Conservation (phyloP, 2,797 vertebrate species). For the Chaetophractus vellerosus region DNA sequence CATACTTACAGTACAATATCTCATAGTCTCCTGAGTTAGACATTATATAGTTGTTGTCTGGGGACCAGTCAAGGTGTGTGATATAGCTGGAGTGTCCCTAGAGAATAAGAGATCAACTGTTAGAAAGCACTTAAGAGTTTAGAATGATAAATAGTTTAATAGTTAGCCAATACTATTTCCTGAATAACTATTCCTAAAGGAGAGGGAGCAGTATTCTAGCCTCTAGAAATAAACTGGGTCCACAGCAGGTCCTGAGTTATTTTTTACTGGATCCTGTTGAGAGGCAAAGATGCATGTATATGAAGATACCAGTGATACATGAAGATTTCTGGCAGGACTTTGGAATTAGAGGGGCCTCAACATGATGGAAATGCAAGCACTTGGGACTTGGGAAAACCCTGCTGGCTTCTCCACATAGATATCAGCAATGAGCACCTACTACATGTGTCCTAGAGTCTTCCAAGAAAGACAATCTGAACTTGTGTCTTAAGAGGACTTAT, state of each 20-base stretch:
- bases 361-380: neutral
- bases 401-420: neutral
- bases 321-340: neutral
- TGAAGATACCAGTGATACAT: neutral
- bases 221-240: neutral
- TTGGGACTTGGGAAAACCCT: neutral
- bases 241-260: neutral
- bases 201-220: neutral
- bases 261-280: neutral
- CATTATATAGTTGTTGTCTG: conserved; percentile 98
- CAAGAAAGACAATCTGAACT: neutral
- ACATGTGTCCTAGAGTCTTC: neutral
- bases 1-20: conserved; percentile 98
- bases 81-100: conserved; percentile 99
- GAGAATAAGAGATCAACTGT: conserved; percentile 69
- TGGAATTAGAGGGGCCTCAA: neutral
- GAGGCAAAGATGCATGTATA: neutral
- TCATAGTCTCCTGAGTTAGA: conserved; percentile 99
- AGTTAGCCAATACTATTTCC: conserved; percentile 36
- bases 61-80: conserved; percentile 99
- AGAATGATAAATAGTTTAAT: neutral
- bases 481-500: neutral
- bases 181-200: neutral
- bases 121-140: conserved; percentile 59
- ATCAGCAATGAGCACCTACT: neutral